Evolutionary conservation across 2,797 vertebrate species (phyloP), one percentile per base, ranked within the genome.

Genomic region (Neosilurus mollespiculum): DNA sequence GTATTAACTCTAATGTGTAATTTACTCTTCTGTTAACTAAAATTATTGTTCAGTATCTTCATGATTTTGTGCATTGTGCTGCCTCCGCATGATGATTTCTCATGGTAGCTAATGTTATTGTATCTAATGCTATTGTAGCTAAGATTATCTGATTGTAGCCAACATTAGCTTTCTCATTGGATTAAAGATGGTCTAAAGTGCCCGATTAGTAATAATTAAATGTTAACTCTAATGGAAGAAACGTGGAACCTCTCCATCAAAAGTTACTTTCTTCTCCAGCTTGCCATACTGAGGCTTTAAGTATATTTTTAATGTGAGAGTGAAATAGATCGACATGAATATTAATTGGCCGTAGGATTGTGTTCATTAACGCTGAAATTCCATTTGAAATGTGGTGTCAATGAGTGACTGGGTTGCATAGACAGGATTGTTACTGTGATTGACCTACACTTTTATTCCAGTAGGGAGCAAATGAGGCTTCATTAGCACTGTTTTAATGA

Each of bases 401-500:
- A 10, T 20, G 15, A 75, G 72, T 34, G 58, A 78, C 37, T 51
- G 14, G 24, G 43, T 43, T 78, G 37, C 26, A 53, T n/a, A 26
- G 43, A 9, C 14, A 64, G 58, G 59, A 51, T 26, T 49, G 9
- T 15, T 22, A 18, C 1, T 34, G 62, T 64, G 16, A 80, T 80
- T 54, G 64, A 67, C 24, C 53, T 34, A 37, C 51, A 66, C 26
- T 69, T 78, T 80, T n/a, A 67, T 80, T 56, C 8, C 22, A 34
- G 5, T n/a, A n/a, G 6, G 51, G 14, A 56, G n/a, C 10, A 67
- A 54, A 37, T 56, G 10, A 56, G 5, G 43, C 26, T 80, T 88
- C 72, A 82, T 87, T 87, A 84, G 71, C 76, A 80, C 20, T 56
- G 49, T 8, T 71, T 86, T 81, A 88, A 88, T 87, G 76, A 88